phyloP scores from a whole-genome alignment of 2,113 vertebrate genomes.

The Podarcis cretensis region DNA sequence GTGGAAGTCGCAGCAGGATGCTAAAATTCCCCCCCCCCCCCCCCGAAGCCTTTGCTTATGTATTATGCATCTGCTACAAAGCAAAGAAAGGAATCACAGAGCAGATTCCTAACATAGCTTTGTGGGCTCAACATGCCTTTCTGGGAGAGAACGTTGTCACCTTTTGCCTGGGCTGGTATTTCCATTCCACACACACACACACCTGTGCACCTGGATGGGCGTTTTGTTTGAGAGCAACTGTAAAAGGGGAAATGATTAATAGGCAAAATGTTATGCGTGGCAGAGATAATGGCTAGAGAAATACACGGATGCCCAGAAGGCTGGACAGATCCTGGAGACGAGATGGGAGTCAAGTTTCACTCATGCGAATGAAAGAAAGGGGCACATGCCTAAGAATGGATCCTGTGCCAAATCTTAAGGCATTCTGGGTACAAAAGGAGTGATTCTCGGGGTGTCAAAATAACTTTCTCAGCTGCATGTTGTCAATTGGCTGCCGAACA shows the following conservation, averaged over 20 bases:
- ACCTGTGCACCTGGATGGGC: not conserved
- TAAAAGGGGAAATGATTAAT: conserved; percentile 7
- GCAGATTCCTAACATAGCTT: conserved; percentile 19
- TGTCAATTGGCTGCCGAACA: not conserved
- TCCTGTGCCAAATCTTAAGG: not conserved
- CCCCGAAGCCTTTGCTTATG: too few relatives aligned
- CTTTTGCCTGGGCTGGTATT: conserved; percentile 22
- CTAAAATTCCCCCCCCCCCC: not conserved
- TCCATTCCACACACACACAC: not conserved
- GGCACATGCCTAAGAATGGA: not conserved
- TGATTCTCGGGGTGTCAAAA: not conserved
- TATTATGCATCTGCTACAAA: too few relatives aligned
- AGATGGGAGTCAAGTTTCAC: not conserved
- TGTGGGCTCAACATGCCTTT: not conserved
- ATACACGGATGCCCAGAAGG: not conserved
- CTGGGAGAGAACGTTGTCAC: not conserved
- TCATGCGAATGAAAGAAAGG: not conserved
- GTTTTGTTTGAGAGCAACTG: conserved; percentile 11
- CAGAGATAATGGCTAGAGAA: not conserved
- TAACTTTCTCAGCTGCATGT: not conserved
- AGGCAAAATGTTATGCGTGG: not conserved
- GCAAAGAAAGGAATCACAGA: not conserved
- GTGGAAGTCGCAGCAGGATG: not conserved
- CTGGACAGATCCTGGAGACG: too few relatives aligned
- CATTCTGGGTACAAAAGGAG: not conserved